A percentile compares a stretch with the other conserved stretches of the same genome.
phyloP scores from a whole-genome alignment of 2,888 invertebrate species.

The Lasioglossum figueresi region DNA sequence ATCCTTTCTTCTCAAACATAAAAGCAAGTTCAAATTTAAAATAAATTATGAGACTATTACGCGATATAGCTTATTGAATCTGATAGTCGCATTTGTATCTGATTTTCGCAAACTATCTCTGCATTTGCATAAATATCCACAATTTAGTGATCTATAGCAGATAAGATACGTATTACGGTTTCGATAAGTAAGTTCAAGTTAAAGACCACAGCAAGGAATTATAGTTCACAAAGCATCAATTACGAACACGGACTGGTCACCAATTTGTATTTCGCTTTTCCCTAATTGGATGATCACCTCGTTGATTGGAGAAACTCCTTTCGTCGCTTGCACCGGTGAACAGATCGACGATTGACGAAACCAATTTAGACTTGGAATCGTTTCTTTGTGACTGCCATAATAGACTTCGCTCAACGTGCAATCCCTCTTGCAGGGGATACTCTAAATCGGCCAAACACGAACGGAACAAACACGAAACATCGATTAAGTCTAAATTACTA shows the following conservation, averaged over 20 bases:
- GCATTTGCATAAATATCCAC: not conserved
- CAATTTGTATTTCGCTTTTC: constrained; percentile 41
- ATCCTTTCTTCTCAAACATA: not conserved
- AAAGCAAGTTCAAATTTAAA: not conserved
- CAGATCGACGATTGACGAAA: constrained; percentile 60
- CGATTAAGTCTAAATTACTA: not conserved
- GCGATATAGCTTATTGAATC: not conserved
- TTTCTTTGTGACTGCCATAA: constrained; percentile 41
- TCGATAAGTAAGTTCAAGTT: not conserved
- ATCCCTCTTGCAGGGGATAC: not conserved
- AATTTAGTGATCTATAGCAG: not conserved
- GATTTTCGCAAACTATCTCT: not conserved
- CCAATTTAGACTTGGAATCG: constrained; percentile 60
- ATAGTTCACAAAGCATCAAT: constrained; percentile 7
- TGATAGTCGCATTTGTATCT: not conserved
- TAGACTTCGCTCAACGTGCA: constrained; percentile 23
- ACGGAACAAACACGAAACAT: not conserved
- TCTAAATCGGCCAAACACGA: not conserved
- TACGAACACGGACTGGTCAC: constrained; percentile 25
- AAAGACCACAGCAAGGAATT: not conserved
- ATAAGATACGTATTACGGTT: not conserved
- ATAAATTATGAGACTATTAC: not conserved
- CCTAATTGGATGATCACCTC: not conserved
- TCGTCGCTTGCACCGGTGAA: constrained; percentile 43
- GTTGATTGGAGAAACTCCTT: constrained; percentile 37